phyloP scores from a whole-genome alignment of 2,113 vertebrate species.

The Scartelaos histophorus region DNA sequence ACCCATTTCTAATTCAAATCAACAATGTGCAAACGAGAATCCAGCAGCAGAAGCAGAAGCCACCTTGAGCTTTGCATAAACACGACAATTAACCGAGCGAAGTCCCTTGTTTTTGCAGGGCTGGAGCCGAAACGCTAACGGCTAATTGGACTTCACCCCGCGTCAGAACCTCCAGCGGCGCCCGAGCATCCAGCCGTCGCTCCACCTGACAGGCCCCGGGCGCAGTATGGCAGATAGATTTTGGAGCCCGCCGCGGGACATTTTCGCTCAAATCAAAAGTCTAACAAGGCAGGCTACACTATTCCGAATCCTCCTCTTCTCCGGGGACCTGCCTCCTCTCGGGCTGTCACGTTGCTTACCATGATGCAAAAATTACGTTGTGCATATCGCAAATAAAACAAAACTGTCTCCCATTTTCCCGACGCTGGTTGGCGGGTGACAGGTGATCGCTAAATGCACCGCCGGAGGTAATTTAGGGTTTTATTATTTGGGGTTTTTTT shows the following conservation, averaged over 20 bases:
- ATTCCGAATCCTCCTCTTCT: conserved; percentile 42
- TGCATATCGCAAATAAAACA: conserved; percentile 33
- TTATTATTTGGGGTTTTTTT: too few species aligned
- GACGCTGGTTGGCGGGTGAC: conserved; percentile 64
- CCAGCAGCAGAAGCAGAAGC: too few species aligned
- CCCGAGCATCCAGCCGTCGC: neutral
- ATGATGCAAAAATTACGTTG: conserved; percentile 68
- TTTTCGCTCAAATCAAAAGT: conserved; percentile 58
- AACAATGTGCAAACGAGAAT: too few species aligned
- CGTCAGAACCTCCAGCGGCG: neutral
- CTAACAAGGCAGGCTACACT: conserved; percentile 63
- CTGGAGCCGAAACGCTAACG: neutral
- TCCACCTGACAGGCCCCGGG: conserved; percentile 41
- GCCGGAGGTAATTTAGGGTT: conserved; percentile 19
- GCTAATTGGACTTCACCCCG: neutral
- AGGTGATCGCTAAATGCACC: conserved; percentile 69
- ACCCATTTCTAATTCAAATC: too few species aligned
- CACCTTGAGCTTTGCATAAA: neutral
- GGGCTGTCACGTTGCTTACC: conserved; percentile 65
- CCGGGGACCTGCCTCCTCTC: conserved; percentile 25
- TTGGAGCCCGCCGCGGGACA: conserved; percentile 56
- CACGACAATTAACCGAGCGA: neutral
- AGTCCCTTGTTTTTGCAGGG: neutral
- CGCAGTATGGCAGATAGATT: conserved; percentile 55
- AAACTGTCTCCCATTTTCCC: conserved; percentile 22